Evolutionary conservation across 2,888 invertebrate genomes (phyloP).

Genomic region (Carpatolechia fugitivella): DNA sequence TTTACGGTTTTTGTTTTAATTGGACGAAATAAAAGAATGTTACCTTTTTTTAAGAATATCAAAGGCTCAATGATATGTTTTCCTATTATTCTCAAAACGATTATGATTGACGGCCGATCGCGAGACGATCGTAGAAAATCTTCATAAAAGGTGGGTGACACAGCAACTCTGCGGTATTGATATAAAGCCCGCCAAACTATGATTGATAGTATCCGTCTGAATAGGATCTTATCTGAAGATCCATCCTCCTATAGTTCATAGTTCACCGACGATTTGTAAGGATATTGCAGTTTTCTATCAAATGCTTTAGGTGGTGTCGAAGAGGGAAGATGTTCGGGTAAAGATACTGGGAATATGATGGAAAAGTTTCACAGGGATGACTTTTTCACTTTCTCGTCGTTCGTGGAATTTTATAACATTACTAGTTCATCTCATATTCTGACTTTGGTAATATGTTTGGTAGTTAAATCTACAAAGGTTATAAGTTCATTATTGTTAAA

Average conservation of each 20-base stretch:
- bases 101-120: constrained; percentile 48
- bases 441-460: too few relatives aligned
- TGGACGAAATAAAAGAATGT: neutral
- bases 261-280: constrained; percentile 57
- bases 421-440: too few relatives aligned
- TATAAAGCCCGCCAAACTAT: constrained; percentile 67
- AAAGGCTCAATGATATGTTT: neutral
- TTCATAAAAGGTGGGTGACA: constrained; percentile 61
- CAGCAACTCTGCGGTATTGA: constrained; percentile 67
- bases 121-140: constrained; percentile 38
- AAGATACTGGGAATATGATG: neutral
- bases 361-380: neutral
- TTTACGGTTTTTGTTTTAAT: neutral
- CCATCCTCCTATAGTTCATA: constrained; percentile 42
- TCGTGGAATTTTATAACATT: neutral
- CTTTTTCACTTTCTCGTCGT: neutral
- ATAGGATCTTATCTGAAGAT: constrained; percentile 56
- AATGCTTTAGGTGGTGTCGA: neutral
- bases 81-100: neutral
- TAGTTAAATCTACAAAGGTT: too few relatives aligned
- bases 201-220: constrained; percentile 70
- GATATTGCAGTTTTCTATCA: constrained; percentile 48
- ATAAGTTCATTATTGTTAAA: too few relatives aligned
- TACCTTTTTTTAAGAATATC: neutral
- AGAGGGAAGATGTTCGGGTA: neutral